These are phyloP conservation scores for Macropodus opercularis DNA, from an alignment of 2,797 vertebrate species.

Conservation along the genomic window DNA sequence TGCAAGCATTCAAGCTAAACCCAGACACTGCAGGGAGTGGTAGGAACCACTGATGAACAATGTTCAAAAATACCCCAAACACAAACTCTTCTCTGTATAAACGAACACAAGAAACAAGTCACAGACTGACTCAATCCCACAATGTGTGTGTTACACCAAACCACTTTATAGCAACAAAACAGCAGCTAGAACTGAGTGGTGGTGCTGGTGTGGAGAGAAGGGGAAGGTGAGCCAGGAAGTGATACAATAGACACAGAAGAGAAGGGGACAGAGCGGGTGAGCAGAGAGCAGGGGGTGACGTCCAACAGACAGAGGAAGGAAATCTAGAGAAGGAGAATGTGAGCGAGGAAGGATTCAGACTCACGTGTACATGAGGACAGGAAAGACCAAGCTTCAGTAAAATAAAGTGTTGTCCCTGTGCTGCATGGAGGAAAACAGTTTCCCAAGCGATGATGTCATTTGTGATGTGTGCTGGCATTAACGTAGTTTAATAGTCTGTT, in stretches of 20 bases:
- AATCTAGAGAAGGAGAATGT: constrained; percentile 49
- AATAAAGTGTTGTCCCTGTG: not conserved
- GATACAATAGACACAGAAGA: constrained; percentile 53
- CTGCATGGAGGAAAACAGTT: not conserved
- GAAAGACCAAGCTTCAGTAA: constrained; percentile 1
- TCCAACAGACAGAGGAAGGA: constrained; percentile 62
- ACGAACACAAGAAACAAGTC: too few relatives aligned
- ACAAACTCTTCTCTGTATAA: too few relatives aligned
- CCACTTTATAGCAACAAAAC: not conserved
- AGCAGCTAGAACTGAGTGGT: constrained; percentile 11
- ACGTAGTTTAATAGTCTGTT: constrained; percentile 18
- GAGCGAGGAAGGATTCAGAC: constrained; percentile 31
- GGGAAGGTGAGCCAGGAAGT: constrained; percentile 60
- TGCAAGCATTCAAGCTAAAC: not conserved
- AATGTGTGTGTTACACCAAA: too few relatives aligned
- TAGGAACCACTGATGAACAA: too few relatives aligned
- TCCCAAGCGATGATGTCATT: too few relatives aligned
- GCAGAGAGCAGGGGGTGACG: constrained; percentile 13
- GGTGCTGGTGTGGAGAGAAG: constrained; percentile 26
- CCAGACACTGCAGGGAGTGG: too few relatives aligned
- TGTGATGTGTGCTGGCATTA: not conserved
- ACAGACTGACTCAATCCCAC: too few relatives aligned
- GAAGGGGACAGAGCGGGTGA: constrained; percentile 5
- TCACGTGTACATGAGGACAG: constrained; percentile 13
- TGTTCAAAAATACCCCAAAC: too few relatives aligned